Evolutionary conservation across 2,797 vertebrate species (phyloP).

Genomic region (Apogon hyalosoma): DNA sequence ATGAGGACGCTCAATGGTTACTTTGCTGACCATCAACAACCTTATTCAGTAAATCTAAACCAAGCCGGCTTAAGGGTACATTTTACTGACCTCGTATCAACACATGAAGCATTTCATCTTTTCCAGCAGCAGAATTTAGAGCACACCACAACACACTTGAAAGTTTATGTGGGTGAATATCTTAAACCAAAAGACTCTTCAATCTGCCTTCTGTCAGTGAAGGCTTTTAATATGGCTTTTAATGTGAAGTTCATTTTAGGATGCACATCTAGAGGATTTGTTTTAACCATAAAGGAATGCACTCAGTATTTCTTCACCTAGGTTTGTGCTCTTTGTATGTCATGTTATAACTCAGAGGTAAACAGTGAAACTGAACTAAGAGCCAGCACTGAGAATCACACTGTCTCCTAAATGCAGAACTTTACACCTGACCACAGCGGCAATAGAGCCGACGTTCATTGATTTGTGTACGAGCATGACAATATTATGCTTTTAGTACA

Average conservation of each 20-base stretch:
- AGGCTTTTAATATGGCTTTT: constrained; percentile 3
- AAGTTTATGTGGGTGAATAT: constrained; percentile 24
- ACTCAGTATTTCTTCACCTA: no score
- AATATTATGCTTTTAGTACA: constrained; percentile 34
- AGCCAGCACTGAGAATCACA: constrained; percentile 15
- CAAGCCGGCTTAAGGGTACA: not conserved
- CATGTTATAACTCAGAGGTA: constrained; percentile 40
- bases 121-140: constrained; percentile 1
- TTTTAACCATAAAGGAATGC: no score
- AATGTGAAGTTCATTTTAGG: constrained; percentile 8
- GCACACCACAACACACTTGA: constrained; percentile 13
- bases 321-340: constrained; percentile 13
- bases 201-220: constrained; percentile 4
- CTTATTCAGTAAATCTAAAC: constrained; percentile 28
- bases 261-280: not conserved
- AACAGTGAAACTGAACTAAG: constrained; percentile 42
- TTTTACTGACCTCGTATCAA: not conserved
- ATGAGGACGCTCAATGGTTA: constrained; percentile 44
- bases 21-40: constrained; percentile 41
- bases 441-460: not conserved
- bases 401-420: constrained; percentile 30
- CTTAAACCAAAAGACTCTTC: not conserved
- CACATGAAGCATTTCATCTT: constrained; percentile 10
- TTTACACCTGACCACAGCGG: constrained; percentile 35
- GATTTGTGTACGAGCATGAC: constrained; percentile 45